Base-by-base conservation (phyloP, 2,888 invertebrate genomes). In the Dioctria rufipes region DNA sequence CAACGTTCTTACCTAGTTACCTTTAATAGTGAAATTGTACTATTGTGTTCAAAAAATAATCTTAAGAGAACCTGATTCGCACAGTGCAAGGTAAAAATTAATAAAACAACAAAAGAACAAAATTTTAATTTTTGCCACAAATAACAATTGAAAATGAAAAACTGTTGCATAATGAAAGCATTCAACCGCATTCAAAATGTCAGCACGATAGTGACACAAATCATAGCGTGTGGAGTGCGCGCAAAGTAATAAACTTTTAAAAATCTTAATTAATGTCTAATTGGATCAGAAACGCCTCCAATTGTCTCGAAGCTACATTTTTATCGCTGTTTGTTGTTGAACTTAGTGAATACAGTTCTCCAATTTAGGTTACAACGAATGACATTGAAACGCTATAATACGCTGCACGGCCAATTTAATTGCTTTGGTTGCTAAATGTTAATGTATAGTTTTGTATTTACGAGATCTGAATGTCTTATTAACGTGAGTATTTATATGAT, bases 181-280 rank as follows among this genome's bases (percentile, higher is more conserved):
- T 71, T 71, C 71, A 71, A 54, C 75, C 60, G 25, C 25, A 75
- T 75, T 60, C 25, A 43, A 75, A 60, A 75, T 60, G 60, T 58
- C 25, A 75, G 60, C 25, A 5, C 60, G 42, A 71, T 51, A 71
- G 54, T 54, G 71, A 71, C 71, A 71, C 51, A 71, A 71, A 71
- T 71, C 71, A 71, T 71, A 71, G 51, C 71, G 71, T 71, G 71
- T 51, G 25, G 40, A 71, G 46, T 71, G 54, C 37, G 71, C 71
- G 54, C 71, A 71, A 71, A 39, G 39, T 71, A 49, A 71, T 54
- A 71, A 71, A 51, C 37, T 39, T 25, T 39, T 37, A 46, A 63
- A 77, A 78, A 78, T 78, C 77, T 63, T 78, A 78, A 78, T 63
- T 78, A 63, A 63, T 78, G 46, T 63, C 63, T 78, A 78, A 78